Evolutionary conservation across 2,113 vertebrate genomes (phyloP).

Genomic region (Seriola dumerili): DNA sequence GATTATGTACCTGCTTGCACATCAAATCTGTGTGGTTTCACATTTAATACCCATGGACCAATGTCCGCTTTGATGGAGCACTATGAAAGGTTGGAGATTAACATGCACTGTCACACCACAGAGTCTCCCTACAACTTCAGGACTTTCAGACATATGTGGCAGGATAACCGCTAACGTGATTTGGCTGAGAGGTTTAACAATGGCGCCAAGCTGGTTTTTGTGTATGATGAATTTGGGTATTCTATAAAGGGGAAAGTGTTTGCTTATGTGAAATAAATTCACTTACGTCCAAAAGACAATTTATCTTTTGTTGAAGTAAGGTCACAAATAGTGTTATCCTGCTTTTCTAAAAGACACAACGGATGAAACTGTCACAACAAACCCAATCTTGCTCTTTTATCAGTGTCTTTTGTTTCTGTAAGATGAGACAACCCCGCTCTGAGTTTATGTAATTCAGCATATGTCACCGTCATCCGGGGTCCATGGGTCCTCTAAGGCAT

Average conservation of each 20-base stretch:
- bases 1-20: conserved; percentile 73
- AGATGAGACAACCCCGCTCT: conserved; percentile 59
- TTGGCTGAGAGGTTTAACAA: conserved; percentile 27
- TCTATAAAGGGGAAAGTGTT: conserved; percentile 9
- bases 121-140: conserved; percentile 41
- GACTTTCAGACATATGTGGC: conserved; percentile 39
- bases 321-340: conserved; percentile 43
- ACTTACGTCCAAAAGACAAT: conserved; percentile 21
- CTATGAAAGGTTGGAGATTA: conserved; percentile 69
- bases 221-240: conserved; percentile 8
- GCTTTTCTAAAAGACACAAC: conserved; percentile 26
- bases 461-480: conserved; percentile 61
- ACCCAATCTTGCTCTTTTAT: conserved; percentile 44
- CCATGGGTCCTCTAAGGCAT: conserved; percentile 62
- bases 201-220: background rate
- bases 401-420: conserved; percentile 44
- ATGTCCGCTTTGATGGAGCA: conserved; percentile 62
- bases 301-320: conserved; percentile 39
- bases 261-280: conserved; percentile 22
- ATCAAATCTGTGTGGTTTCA: conserved; percentile 66
- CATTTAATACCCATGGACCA: conserved; percentile 61
- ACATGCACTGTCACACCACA: conserved; percentile 33
- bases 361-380: conserved; percentile 49
- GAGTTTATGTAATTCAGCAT: conserved; percentile 63
- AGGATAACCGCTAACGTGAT: conserved; percentile 38